Base-by-base conservation (phyloP, 2,113 vertebrate genomes). In the Protobothrops flavoviridis region DNA sequence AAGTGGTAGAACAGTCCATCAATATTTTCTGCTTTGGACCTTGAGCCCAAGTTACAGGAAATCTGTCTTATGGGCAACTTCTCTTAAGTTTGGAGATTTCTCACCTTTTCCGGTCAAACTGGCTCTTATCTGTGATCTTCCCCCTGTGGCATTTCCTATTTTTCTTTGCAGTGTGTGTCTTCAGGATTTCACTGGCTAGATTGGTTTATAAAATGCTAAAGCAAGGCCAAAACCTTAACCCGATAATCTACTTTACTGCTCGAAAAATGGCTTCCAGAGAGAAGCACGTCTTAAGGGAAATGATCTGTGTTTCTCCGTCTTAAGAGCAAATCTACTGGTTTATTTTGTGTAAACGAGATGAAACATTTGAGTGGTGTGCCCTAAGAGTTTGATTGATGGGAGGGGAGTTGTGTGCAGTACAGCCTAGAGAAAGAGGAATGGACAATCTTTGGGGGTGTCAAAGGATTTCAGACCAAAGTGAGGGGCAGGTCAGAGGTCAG, bases 141-240 rank as follows among this genome's bases (percentile, higher is more conserved):
- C 9, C 56, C 12, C 87, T 89, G 45, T 55, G 92, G 92, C 89
- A 93, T 93, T 93, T 93, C 92, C 92, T 93, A 61, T 59, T 39
- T n/a, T 24, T 43, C 55, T 23, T 26, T 48, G 43, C 56, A n/a
- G n/a, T 43, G 33, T 15, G 12, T 43, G 55, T 1, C 87, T 53
- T 81, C 21, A 57, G 8, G 24, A 48, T 86, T 88, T 55, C 23
- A 69, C 17, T 43, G 59, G 86, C 48, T 69, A 69, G 59, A 56
- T 55, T 53, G 69, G 50, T 88, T 74, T 89, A 89, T 43, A 23
- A 81, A 81, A 20, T 0, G 33, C 74, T 21, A 21, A 81, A 20
- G 15, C n/a, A 20, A 81, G 20, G n/a, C 69, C 69, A 20, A 81
- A 43, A 33, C 74, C 15, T 81, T 15, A 8, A 39, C 33, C 17